Evolutionary conservation across 1,140 invertebrate genomes (phyloP).

Genomic region (Ridgeia piscesae): DNA sequence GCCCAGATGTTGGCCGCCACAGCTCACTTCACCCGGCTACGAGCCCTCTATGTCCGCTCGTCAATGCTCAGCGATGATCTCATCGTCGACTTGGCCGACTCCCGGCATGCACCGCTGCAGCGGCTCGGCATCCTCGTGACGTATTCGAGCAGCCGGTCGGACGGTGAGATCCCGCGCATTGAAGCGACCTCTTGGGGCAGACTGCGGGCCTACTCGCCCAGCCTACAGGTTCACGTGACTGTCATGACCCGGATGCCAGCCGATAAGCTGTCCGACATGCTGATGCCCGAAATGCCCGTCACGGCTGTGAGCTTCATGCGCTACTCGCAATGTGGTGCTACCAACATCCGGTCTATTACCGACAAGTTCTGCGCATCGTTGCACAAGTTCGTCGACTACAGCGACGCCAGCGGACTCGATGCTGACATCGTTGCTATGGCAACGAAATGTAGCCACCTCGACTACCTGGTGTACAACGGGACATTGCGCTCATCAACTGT

Average conservation of each 20-base stretch:
- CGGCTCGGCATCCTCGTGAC: constrained; percentile 35
- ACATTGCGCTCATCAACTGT: constrained; percentile 22
- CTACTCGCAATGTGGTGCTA: constrained; percentile 32
- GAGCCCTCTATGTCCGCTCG: constrained; percentile 34
- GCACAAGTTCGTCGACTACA: constrained; percentile 35
- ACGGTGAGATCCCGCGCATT: constrained; percentile 30
- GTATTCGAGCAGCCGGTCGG: constrained; percentile 22
- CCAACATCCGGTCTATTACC: constrained; percentile 31
- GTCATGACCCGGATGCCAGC: constrained; percentile 35
- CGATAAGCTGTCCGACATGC: constrained; percentile 34
- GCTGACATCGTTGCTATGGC: constrained; percentile 6
- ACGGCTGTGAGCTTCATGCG: constrained; percentile 32
- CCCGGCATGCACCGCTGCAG: constrained; percentile 28
- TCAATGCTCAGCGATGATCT: constrained; percentile 38
- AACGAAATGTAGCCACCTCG: not conserved
- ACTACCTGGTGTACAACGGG: constrained; percentile 20
- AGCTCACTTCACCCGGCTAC: constrained; percentile 31
- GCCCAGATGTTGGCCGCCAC: constrained; percentile 20
- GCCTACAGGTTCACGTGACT: constrained; percentile 35
- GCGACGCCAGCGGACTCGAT: constrained; percentile 8
- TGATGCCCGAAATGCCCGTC: constrained; percentile 37
- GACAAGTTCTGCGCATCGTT: constrained; percentile 34
- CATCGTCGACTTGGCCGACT: constrained; percentile 29
- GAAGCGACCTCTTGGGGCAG: constrained; percentile 30
- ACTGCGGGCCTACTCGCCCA: constrained; percentile 28